Conservation (phyloP, 2,888 invertebrate genomes). For the Troides aeacus region DNA sequence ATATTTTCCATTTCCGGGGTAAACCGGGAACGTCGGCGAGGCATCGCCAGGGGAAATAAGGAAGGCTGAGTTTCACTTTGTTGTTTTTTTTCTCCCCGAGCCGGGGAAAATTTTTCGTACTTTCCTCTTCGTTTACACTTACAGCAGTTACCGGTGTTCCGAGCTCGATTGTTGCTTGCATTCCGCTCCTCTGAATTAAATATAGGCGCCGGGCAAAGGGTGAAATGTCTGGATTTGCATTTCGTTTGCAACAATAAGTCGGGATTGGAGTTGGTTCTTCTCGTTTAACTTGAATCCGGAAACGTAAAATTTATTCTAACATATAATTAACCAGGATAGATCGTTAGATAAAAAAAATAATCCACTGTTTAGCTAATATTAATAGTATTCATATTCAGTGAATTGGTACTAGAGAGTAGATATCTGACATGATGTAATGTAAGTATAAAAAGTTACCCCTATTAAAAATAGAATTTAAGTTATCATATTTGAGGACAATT, state of each 20-base stretch:
- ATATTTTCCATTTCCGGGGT: constrained; percentile 79
- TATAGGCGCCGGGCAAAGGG: constrained; percentile 69
- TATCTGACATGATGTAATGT: too few species aligned
- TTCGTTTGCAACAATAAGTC: constrained; percentile 68
- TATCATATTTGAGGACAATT: too few species aligned
- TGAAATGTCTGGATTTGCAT: constrained; percentile 76
- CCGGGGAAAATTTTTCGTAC: constrained; percentile 67
- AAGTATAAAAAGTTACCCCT: too few species aligned
- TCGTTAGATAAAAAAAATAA: too few species aligned
- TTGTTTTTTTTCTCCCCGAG: constrained; percentile 58
- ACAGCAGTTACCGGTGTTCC: constrained; percentile 72
- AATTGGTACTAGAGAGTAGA: too few species aligned
- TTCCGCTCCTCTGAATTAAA: constrained; percentile 70
- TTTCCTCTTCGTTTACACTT: constrained; percentile 78
- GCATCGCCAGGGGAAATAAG: constrained; percentile 79
- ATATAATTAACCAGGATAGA: too few species aligned
- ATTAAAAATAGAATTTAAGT: too few species aligned
- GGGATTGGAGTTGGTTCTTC: constrained; percentile 56
- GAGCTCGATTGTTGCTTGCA: constrained; percentile 70
- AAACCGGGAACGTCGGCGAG: constrained; percentile 63
- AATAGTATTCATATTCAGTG: too few species aligned
- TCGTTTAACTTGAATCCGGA: constrained; percentile 49
- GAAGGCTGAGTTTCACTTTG: constrained; percentile 77
- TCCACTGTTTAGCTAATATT: too few species aligned
- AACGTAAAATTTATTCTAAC: constrained; percentile 9